These are phyloP conservation scores for Pygmarrhopalites habei DNA, from an alignment of 1,140 invertebrate genomes.

Conservation along the genomic window DNA sequence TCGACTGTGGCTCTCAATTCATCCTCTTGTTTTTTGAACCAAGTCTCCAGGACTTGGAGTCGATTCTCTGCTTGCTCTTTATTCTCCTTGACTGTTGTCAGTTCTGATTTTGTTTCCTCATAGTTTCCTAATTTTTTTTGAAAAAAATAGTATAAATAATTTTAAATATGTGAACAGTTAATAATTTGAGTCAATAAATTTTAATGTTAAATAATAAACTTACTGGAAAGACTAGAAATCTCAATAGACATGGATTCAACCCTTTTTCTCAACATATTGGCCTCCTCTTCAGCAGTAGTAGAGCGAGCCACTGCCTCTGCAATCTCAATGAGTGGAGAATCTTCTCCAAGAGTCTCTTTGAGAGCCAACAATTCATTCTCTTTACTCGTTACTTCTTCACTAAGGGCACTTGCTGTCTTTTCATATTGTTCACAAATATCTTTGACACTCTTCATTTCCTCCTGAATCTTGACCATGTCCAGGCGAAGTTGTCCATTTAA, in stretches of 20 bases:
- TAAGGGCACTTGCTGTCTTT: slow-evolving; percentile 24
- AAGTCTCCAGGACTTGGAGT: slow-evolving; percentile 32
- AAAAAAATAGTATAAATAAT: no score
- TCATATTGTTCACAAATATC: slow-evolving; percentile 34
- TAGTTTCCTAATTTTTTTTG: slow-evolving; percentile 12
- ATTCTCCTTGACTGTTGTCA: slow-evolving; percentile 8
- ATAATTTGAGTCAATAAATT: no score
- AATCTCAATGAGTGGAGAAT: slow-evolving; percentile 36
- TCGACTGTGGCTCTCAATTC: slow-evolving; percentile 31
- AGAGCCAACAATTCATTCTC: slow-evolving; percentile 33
- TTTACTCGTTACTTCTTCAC: slow-evolving; percentile 31
- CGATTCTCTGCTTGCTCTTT: slow-evolving; percentile 31
- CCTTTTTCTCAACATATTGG: slow-evolving; percentile 13
- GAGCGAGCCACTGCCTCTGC: slow-evolving; percentile 29
- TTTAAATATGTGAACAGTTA: no score
- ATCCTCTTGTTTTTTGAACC: slow-evolving; percentile 38
- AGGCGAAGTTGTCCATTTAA: slow-evolving; percentile 6
- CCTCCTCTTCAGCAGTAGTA: slow-evolving; percentile 19
- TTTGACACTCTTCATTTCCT: slow-evolving; percentile 28
- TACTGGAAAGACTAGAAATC: slow-evolving; percentile 23
- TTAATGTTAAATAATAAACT: slow-evolving; percentile 16
- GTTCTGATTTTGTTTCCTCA: slow-evolving; percentile 1
- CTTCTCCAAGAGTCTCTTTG: slow-evolving; percentile 36
- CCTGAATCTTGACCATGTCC: slow-evolving; percentile 2
- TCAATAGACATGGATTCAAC: slow-evolving; percentile 29